Conservation (phyloP, 2,113 vertebrate species). For the Daphoenositta chrysoptera region DNA sequence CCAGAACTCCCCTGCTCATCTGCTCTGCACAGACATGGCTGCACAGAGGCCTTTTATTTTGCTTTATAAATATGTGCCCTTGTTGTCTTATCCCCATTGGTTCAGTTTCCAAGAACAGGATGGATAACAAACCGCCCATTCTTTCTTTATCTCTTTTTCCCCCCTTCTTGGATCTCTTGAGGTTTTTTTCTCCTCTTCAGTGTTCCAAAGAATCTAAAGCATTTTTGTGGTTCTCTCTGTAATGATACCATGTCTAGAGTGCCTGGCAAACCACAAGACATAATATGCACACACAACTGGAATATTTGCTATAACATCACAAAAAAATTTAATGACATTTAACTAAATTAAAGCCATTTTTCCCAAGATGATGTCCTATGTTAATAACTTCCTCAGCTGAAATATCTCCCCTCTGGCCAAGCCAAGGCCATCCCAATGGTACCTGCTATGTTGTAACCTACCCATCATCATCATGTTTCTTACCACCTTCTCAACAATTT, state of each 20-base stretch:
- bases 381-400: not conserved
- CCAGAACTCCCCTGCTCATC: constrained; percentile 53
- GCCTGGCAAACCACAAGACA: not conserved
- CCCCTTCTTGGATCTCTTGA: not conserved
- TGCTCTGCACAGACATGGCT: constrained; percentile 41
- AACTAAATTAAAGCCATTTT: not conserved
- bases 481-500: not conserved
- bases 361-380: not conserved
- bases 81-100: constrained; percentile 49
- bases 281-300: not conserved
- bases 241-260: constrained; percentile 26
- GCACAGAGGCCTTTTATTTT: constrained; percentile 64
- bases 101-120: constrained; percentile 43
- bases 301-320: not conserved
- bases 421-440: not conserved
- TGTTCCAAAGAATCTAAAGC: constrained; percentile 20
- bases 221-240: constrained; percentile 45
- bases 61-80: constrained; percentile 57
- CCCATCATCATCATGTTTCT: not conserved
- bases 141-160: not conserved
- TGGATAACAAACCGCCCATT: constrained; percentile 50
- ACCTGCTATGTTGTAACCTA: not conserved
- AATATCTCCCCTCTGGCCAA: not conserved
- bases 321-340: not conserved
- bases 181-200: not conserved